phyloP scores from a whole-genome alignment of 2,113 vertebrate species.

The Melanotaenia duboulayi region DNA sequence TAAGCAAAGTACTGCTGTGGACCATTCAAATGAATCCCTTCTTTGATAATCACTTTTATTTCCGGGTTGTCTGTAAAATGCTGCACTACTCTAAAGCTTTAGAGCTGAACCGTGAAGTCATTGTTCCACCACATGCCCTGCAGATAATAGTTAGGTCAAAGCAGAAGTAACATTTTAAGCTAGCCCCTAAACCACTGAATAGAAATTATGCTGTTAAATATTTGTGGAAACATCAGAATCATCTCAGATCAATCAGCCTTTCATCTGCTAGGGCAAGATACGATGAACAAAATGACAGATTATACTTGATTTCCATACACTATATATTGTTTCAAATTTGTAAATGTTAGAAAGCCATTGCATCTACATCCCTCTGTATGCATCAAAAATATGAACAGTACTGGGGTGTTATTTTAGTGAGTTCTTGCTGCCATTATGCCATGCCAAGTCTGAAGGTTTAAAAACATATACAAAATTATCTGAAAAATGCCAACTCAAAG shows the following conservation, averaged over 20 bases:
- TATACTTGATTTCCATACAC: slow-evolving; percentile 9
- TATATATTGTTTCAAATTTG: neutral
- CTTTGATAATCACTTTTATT: slow-evolving; percentile 46
- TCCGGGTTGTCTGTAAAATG: slow-evolving; percentile 33
- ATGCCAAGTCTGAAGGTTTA: slow-evolving; percentile 5
- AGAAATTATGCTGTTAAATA: slow-evolving; percentile 9
- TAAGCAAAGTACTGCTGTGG: slow-evolving; percentile 6
- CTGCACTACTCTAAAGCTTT: slow-evolving; percentile 22
- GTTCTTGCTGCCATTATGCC: slow-evolving; percentile 40
- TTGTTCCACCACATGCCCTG: slow-evolving; percentile 19
- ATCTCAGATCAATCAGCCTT: slow-evolving; percentile 10
- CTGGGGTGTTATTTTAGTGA: slow-evolving; percentile 15
- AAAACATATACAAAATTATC: slow-evolving; percentile 26
- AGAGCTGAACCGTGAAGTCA: slow-evolving; percentile 12
- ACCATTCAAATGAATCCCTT: slow-evolving; percentile 33
- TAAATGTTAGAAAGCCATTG: slow-evolving; percentile 5
- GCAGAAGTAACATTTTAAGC: slow-evolving; percentile 32
- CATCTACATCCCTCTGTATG: slow-evolving; percentile 13
- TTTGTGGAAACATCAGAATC: slow-evolving; percentile 11
- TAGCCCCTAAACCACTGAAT: neutral
- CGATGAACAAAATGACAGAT: slow-evolving; percentile 26
- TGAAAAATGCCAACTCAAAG: slow-evolving; percentile 12
- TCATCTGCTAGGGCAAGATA: neutral
- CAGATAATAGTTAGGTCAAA: slow-evolving; percentile 41
- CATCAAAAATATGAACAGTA: slow-evolving; percentile 2